Percentiles rank a stretch among this genome's conserved stretches.
phyloP scores from a whole-genome alignment of 2,797 vertebrate genomes.

The Sebastes flavidus region DNA sequence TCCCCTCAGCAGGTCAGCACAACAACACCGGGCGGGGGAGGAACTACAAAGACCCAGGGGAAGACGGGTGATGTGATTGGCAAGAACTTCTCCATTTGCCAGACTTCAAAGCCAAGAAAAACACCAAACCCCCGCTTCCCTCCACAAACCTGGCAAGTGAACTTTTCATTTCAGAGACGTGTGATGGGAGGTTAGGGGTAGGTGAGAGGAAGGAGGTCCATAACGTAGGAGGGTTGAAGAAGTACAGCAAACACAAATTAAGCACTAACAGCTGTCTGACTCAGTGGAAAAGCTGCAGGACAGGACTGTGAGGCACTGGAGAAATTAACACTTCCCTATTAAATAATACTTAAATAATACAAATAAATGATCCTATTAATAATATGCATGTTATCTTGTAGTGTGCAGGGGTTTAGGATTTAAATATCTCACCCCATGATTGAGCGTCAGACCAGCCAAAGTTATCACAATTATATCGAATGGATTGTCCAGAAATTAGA shows the following conservation, averaged over 20 bases:
- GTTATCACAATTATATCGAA: background rate
- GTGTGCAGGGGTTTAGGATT: background rate
- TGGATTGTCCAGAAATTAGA: background rate
- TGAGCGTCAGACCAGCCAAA: background rate
- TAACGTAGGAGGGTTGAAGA: background rate
- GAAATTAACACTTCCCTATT: background rate
- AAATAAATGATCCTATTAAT: background rate
- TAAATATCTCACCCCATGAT: background rate
- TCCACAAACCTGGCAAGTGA: background rate
- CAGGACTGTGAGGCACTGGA: background rate
- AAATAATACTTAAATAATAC: background rate
- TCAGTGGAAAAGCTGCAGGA: background rate
- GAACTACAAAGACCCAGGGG: conserved; percentile 39
- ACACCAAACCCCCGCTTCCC: background rate
- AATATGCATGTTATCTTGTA: background rate
- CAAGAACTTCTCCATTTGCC: conserved; percentile 33
- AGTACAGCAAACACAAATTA: conserved; percentile 18
- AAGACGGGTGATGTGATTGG: background rate
- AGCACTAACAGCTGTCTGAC: background rate
- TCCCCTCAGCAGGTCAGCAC: conserved; percentile 14
- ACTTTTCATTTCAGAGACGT: conserved; percentile 23
- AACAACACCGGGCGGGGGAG: conserved; percentile 27
- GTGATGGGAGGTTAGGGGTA: background rate
- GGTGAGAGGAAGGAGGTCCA: background rate
- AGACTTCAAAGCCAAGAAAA: conserved; percentile 55